Base-by-base conservation (phyloP, 2,888 invertebrate species). In the Chelonus formosanus region DNA sequence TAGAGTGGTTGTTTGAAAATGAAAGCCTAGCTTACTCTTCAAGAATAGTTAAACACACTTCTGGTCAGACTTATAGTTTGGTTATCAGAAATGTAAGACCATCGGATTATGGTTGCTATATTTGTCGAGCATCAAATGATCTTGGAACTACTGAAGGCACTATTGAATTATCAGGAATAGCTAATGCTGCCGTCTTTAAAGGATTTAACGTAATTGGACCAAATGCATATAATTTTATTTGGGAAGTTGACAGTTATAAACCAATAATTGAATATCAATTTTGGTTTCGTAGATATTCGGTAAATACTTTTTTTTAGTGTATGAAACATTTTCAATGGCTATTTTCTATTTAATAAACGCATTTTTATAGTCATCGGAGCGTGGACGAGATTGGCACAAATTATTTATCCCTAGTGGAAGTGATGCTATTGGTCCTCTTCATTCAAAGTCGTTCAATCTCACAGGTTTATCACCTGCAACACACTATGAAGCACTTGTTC, bases 231-330 rank as follows among this genome's bases (percentile, higher is more conserved):
- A 90, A 89, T 4, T 86, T 95, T 3, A 89, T 93, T 60, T 95
- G 94, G 94, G 92, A 93, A 78, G 94, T 93, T 0, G 94, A 94
- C 78, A 93, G 93, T 63, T 91, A 93, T 81, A 90, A 92, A 43
- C 89, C 91, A 1, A 90, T 94, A 59, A 90, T 91, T 74, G 93
- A 94, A 85, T 88, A 90, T 71, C 86, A 86, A 73, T 85, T 89
- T 78, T 78, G 81, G 74, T 86, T 86, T 74, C 78, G 85, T 44
- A 80, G 81, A 72, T 80, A 76, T 67, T 73, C 73, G 78, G 85
- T 85, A 67, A 40, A 48, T 20, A n/a, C n/a, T 48, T 6, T 31
- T 6, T 48, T 48, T 10, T 6, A n/a, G 5, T n/a, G 6, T 10
- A 3, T 35, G 3, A 10, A 31, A 35, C 20, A 36, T 40, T 47